Percentiles rank a stretch among this genome's conserved stretches.
Conservation (phyloP, 2,888 invertebrate genomes). For the Papilio gigon region DNA sequence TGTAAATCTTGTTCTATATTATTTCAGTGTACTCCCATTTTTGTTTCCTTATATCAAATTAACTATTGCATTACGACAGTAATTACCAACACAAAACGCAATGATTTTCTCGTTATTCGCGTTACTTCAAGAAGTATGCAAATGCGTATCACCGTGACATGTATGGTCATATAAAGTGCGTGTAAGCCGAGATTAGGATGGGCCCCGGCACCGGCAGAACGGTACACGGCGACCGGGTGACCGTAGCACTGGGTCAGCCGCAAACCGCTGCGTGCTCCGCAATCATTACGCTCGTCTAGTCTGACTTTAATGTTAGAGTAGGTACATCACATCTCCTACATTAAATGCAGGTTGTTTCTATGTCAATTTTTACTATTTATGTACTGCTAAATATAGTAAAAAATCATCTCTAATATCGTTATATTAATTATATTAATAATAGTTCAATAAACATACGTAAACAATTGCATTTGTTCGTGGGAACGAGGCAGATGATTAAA, state of each 20-base stretch:
- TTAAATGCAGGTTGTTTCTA: not conserved
- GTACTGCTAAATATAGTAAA: too few relatives aligned
- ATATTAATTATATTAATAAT: not conserved
- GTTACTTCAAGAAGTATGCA: not conserved
- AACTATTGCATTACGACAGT: too few relatives aligned
- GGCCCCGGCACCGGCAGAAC: constrained; percentile 39
- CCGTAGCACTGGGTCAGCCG: constrained; percentile 64
- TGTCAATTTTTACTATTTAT: not conserved
- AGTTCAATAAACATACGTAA: not conserved
- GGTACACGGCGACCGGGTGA: constrained; percentile 55
- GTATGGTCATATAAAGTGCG: constrained; percentile 14
- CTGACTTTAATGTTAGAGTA: constrained; percentile 18
- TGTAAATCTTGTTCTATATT: too few relatives aligned
- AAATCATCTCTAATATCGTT: not conserved
- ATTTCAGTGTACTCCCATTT: too few relatives aligned
- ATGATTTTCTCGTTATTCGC: not conserved
- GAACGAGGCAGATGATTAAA: constrained; percentile 32
- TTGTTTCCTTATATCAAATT: too few relatives aligned
- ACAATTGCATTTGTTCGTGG: constrained; percentile 26
- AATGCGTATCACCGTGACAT: constrained; percentile 21
- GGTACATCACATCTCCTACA: not conserved
- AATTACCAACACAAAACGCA: not conserved
- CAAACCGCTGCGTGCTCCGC: constrained; percentile 54
- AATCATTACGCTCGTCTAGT: constrained; percentile 26
- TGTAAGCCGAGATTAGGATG: constrained; percentile 36